Percentiles rank a stretch among this genome's conserved stretches.
Evolutionary conservation across 2,888 invertebrate genomes (phyloP).

Genomic region (Polyommatus icarus): DNA sequence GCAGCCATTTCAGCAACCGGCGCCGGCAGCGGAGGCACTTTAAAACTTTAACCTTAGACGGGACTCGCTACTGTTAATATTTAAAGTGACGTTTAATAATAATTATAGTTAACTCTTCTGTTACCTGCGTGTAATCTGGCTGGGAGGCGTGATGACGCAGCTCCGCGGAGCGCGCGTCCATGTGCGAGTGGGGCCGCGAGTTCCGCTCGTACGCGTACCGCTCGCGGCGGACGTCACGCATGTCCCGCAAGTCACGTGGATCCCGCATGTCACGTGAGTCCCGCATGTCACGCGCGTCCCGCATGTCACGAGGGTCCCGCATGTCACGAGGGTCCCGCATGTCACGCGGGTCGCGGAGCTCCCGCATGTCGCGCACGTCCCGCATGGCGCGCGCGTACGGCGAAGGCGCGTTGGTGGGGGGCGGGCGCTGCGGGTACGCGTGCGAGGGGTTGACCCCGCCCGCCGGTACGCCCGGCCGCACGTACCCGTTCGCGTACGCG

Average conservation of each 20-base stretch:
- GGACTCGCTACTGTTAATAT: too few relatives aligned
- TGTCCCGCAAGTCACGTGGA: slow-evolving; percentile 46
- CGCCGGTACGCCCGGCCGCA: slow-evolving; percentile 46
- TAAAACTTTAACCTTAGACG: too few relatives aligned
- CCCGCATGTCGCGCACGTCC: slow-evolving; percentile 42
- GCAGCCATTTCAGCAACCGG: too few relatives aligned
- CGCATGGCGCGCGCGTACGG: slow-evolving; percentile 34
- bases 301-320: slow-evolving; percentile 36
- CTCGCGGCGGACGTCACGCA: slow-evolving; percentile 43
- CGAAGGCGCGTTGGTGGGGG: slow-evolving; percentile 38
- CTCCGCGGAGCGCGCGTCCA: slow-evolving; percentile 44
- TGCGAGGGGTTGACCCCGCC: slow-evolving; percentile 35
- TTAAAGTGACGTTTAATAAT: too few relatives aligned
- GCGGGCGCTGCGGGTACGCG: slow-evolving; percentile 39
- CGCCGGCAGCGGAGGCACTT: too few relatives aligned
- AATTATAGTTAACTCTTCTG: not conserved
- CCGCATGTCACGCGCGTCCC: slow-evolving; percentile 55
- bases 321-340: slow-evolving; percentile 31
- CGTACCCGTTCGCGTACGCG: slow-evolving; percentile 58
- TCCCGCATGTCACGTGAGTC: slow-evolving; percentile 36
- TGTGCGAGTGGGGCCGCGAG: slow-evolving; percentile 43
- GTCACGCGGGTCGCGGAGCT: slow-evolving; percentile 43
- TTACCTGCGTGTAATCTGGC: slow-evolving; percentile 74
- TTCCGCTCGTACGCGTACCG: slow-evolving; percentile 32
- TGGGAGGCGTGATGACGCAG: slow-evolving; percentile 52